Evolutionary conservation across 2,888 invertebrate species (phyloP).

Genomic region (Dyspetes luteomarginatus): DNA sequence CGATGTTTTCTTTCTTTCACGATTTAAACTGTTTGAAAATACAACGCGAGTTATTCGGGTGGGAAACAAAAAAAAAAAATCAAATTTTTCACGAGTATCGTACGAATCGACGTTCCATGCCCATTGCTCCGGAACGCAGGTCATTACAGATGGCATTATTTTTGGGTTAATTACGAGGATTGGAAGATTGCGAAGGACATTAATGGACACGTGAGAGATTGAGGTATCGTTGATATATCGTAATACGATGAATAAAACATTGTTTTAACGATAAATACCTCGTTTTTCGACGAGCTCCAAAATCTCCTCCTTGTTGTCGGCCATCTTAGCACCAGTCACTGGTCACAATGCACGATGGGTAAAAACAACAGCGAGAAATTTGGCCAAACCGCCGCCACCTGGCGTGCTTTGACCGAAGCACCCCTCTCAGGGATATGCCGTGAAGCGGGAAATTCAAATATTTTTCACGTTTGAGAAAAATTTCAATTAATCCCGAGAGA

Average conservation of each 20-base stretch:
- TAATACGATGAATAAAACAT: slow-evolving; percentile 65
- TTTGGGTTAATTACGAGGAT: slow-evolving; percentile 69
- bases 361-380: slow-evolving; percentile 80
- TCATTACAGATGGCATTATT: slow-evolving; percentile 78
- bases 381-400: slow-evolving; percentile 58
- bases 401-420: slow-evolving; percentile 24
- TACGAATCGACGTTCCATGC: slow-evolving; percentile 67
- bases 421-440: not conserved
- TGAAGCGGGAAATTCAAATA: not conserved
- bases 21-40: slow-evolving; percentile 7
- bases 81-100: slow-evolving; percentile 18
- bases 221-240: slow-evolving; percentile 36
- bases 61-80: not conserved
- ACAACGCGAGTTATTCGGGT: slow-evolving; percentile 25
- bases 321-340: slow-evolving; percentile 84
- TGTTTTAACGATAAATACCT: slow-evolving; percentile 78
- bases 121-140: slow-evolving; percentile 67
- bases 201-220: slow-evolving; percentile 8
- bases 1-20: not conserved
- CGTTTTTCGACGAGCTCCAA: slow-evolving; percentile 82
- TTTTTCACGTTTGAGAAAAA: too few relatives aligned
- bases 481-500: too few relatives aligned
- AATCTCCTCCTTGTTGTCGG: slow-evolving; percentile 83
- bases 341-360: slow-evolving; percentile 82
- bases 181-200: not conserved